phyloP scores from a whole-genome alignment of 2,888 invertebrate species.

The Sepioteuthis lessoniana region DNA sequence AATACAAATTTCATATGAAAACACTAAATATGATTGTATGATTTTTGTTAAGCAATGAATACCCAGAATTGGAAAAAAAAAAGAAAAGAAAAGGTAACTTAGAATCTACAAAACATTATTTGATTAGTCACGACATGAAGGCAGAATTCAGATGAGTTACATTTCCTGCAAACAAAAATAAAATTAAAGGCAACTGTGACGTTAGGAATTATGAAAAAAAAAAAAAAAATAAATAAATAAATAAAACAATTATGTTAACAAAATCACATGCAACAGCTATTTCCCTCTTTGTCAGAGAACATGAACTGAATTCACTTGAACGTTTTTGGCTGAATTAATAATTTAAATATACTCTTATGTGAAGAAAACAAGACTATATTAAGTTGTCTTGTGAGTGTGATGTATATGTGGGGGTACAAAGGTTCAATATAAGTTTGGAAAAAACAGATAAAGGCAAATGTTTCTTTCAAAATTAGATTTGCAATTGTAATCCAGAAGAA shows the following conservation, averaged over 20 bases:
- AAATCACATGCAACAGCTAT: neutral
- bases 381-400: neutral
- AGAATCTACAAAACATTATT: conserved; percentile 33
- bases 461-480: neutral
- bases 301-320: neutral
- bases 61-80: neutral
- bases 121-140: neutral
- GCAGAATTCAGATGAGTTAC: conserved; percentile 11
- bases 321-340: neutral
- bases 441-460: neutral
- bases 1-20: neutral
- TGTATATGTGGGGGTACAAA: neutral
- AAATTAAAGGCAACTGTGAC: neutral
- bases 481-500: neutral
- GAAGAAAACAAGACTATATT: neutral
- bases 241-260: neutral
- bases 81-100: neutral
- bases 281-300: neutral
- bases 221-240: neutral
- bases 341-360: neutral
- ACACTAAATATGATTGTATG: neutral
- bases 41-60: conserved; percentile 17
- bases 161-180: neutral
- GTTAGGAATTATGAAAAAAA: neutral
- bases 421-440: neutral